Conservation (phyloP, 2,888 invertebrate species). For the Andrena fulva region DNA sequence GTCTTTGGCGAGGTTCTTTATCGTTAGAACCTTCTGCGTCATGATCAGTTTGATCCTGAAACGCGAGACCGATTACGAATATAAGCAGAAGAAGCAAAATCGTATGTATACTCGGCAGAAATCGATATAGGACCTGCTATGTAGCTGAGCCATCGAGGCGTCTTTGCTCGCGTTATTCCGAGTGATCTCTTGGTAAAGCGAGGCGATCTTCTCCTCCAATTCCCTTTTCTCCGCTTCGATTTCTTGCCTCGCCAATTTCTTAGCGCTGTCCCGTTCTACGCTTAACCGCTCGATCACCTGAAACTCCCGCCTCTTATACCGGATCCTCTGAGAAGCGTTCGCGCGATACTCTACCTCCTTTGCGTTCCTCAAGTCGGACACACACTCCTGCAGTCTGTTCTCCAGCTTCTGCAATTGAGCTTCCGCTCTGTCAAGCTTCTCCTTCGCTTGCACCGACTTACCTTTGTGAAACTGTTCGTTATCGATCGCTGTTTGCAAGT, state of each 20-base stretch:
- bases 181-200: constrained; percentile 86
- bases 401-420: constrained; percentile 87
- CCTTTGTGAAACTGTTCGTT: constrained; percentile 89
- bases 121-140: constrained; percentile 88
- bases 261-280: constrained; percentile 86
- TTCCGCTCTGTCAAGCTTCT: constrained; percentile 88
- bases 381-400: constrained; percentile 88
- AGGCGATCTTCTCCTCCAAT: constrained; percentile 86
- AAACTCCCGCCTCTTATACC: constrained; percentile 17
- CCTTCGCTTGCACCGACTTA: constrained; percentile 89
- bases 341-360: constrained; percentile 86
- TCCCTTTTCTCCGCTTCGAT: constrained; percentile 88
- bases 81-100: neutral
- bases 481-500: constrained; percentile 89
- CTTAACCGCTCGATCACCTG: constrained; percentile 86
- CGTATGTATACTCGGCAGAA: neutral
- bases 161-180: constrained; percentile 88
- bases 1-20: constrained; percentile 90
- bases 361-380: constrained; percentile 88
- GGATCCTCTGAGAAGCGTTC: neutral
- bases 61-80: constrained; percentile 20
- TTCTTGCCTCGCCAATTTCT: constrained; percentile 87
- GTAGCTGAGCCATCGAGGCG: constrained; percentile 91
- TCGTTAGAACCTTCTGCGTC: constrained; percentile 91
- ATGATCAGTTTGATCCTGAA: constrained; percentile 92